phyloP scores from a whole-genome alignment of 2,113 vertebrate genomes.

The Benitochromis conjunctus region DNA sequence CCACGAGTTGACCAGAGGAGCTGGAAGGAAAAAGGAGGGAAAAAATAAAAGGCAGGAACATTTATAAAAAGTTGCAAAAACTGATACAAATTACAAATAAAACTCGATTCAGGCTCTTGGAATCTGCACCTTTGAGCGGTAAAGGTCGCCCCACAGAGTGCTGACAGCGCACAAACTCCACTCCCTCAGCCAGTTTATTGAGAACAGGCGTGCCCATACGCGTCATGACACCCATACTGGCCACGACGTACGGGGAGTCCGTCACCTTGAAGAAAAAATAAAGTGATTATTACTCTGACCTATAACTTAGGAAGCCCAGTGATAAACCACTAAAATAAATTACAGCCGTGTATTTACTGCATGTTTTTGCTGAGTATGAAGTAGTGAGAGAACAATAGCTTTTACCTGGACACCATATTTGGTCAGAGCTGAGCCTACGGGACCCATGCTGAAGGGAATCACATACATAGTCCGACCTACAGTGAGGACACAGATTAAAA shows the following conservation, averaged over 20 bases:
- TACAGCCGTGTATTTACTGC: not conserved
- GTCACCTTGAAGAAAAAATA: conserved; percentile 77
- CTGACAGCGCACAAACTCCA: conserved; percentile 92
- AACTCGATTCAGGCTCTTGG: not conserved
- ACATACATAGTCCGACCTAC: conserved; percentile 95
- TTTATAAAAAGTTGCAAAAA: not conserved
- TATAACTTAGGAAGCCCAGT: not conserved
- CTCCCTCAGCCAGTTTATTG: conserved; percentile 69
- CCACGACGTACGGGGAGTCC: conserved; percentile 92
- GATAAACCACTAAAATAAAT: not conserved
- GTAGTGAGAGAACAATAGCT: not conserved
- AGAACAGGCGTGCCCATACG: conserved; percentile 84
- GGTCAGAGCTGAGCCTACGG: conserved; percentile 84
- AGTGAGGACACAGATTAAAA: not conserved
- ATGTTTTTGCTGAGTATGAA: not conserved
- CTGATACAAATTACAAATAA: not conserved
- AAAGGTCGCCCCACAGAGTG: conserved; percentile 90
- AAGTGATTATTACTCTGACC: not conserved
- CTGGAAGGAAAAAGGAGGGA: conserved; percentile 58
- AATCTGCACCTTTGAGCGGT: conserved; percentile 82
- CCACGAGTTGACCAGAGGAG: conserved; percentile 91
- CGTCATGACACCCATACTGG: conserved; percentile 98
- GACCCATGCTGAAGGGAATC: conserved; percentile 98
- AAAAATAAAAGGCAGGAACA: not conserved
- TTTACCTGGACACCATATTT: conserved; percentile 83